These are phyloP conservation scores for Dolomedes plantarius DNA, from an alignment of 2,888 invertebrate genomes.

Conservation along the genomic window DNA sequence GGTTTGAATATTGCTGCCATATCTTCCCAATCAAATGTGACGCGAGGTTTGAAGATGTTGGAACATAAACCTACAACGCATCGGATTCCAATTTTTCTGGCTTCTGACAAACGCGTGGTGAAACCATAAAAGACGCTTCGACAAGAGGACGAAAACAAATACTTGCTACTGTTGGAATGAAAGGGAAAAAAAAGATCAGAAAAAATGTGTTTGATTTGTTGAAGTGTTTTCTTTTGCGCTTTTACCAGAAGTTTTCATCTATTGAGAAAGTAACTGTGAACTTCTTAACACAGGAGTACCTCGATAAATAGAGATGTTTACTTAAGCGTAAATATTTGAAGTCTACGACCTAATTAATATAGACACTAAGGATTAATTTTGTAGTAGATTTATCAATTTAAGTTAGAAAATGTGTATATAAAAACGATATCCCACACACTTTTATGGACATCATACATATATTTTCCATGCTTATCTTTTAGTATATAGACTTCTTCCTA, in stretches of 20 bases:
- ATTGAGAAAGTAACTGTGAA: conserved; percentile 19
- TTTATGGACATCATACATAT: too few relatives aligned
- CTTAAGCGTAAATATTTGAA: neutral
- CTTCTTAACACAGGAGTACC: neutral
- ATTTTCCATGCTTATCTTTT: too few relatives aligned
- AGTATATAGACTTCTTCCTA: too few relatives aligned
- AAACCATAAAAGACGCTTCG: conserved; percentile 59
- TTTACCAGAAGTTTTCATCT: conserved; percentile 47
- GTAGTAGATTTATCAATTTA: too few relatives aligned
- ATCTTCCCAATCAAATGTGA: conserved; percentile 55
- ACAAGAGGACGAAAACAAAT: conserved; percentile 52
- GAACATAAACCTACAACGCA: conserved; percentile 45
- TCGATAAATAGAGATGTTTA: neutral
- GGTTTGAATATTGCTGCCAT: conserved; percentile 56
- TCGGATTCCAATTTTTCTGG: conserved; percentile 65
- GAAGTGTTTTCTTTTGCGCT: conserved; percentile 53
- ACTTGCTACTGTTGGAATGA: conserved; percentile 20
- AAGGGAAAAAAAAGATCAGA: conserved; percentile 6
- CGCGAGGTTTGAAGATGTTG: conserved; percentile 19
- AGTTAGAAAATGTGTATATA: too few relatives aligned
- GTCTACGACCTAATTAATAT: too few relatives aligned
- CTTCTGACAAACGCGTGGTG: conserved; percentile 49
- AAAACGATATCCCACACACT: too few relatives aligned
- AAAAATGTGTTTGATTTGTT: conserved; percentile 26
- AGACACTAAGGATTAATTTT: too few relatives aligned